These are phyloP conservation scores for Chelidonichthys spinosus DNA, from an alignment of 2,797 vertebrate genomes.

Conservation along the genomic window DNA sequence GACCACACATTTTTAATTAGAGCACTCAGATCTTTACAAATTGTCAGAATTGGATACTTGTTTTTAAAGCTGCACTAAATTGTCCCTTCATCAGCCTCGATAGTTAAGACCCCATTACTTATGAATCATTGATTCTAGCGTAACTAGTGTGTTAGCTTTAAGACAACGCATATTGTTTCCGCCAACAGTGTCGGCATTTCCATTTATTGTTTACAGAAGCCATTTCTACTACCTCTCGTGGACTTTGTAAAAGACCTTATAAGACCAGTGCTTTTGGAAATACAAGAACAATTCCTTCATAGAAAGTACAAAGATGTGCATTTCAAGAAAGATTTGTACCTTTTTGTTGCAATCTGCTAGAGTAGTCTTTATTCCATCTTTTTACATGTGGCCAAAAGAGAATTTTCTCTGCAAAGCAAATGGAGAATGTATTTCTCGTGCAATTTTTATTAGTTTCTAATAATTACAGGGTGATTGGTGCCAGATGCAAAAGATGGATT, in stretches of 20 bases:
- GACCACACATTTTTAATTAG: constrained; percentile 13
- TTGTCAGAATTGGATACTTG: background rate
- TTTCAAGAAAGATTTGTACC: constrained; percentile 41
- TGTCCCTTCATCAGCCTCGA: constrained; percentile 5
- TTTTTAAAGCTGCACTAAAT: constrained; percentile 19
- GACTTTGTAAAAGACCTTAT: constrained; percentile 51
- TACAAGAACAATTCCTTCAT: constrained; percentile 30
- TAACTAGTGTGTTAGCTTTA: constrained; percentile 18
- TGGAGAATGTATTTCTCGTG: constrained; percentile 60
- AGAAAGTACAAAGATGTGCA: constrained; percentile 42
- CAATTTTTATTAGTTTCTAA: constrained; percentile 51
- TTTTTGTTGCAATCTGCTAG: constrained; percentile 58
- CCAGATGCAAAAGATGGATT: constrained; percentile 62
- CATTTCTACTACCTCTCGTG: constrained; percentile 73
- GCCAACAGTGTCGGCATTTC: constrained; percentile 39
- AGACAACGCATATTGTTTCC: constrained; percentile 16
- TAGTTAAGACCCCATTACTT: background rate
- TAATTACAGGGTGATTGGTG: constrained; percentile 64
- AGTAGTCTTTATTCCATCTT: constrained; percentile 59
- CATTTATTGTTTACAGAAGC: constrained; percentile 67
- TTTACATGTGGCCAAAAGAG: constrained; percentile 46
- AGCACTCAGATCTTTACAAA: background rate
- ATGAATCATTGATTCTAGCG: constrained; percentile 13
- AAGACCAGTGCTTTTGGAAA: constrained; percentile 50
- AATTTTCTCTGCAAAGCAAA: constrained; percentile 43